phyloP scores from a whole-genome alignment of 2,797 vertebrate genomes.

The Lepus oiostolus region DNA sequence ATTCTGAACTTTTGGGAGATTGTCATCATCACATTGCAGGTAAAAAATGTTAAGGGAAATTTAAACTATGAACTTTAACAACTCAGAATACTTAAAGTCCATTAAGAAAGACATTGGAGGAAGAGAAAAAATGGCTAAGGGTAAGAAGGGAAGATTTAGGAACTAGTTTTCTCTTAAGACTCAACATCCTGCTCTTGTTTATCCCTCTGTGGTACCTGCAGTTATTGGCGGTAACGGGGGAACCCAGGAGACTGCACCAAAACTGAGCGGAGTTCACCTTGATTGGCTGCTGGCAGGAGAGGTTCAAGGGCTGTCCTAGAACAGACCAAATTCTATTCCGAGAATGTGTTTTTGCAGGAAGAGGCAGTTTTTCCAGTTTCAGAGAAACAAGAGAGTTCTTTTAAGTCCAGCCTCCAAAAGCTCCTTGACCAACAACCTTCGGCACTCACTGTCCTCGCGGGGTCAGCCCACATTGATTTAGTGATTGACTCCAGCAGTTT shows the following conservation, averaged over 20 bases:
- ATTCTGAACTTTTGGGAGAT: slow-evolving; percentile 57
- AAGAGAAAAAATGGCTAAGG: background rate
- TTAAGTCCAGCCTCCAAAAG: slow-evolving; percentile 64
- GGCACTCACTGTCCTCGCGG: slow-evolving; percentile 48
- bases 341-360: slow-evolving; percentile 66
- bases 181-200: background rate
- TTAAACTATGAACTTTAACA: slow-evolving; percentile 53
- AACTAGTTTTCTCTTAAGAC: background rate
- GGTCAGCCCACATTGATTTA: slow-evolving; percentile 72
- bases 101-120: background rate
- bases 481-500: slow-evolving; percentile 75
- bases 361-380: slow-evolving; percentile 62
- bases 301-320: background rate
- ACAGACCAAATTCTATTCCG: slow-evolving; percentile 41
- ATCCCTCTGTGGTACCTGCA: background rate
- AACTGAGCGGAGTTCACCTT: slow-evolving; percentile 41
- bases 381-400: slow-evolving; percentile 73
- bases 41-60: slow-evolving; percentile 42
- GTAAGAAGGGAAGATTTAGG: background rate
- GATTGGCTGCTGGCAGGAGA: background rate
- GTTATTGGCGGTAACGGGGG: background rate
- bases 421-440: slow-evolving; percentile 70
- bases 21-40: background rate
- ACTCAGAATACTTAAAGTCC: background rate
- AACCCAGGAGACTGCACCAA: background rate